A percentile compares a stretch with the other conserved stretches of the same genome.
These are phyloP conservation scores for Balaenoptera acutorostrata DNA, from an alignment of 2,113 vertebrate species.

Conservation along the genomic window DNA sequence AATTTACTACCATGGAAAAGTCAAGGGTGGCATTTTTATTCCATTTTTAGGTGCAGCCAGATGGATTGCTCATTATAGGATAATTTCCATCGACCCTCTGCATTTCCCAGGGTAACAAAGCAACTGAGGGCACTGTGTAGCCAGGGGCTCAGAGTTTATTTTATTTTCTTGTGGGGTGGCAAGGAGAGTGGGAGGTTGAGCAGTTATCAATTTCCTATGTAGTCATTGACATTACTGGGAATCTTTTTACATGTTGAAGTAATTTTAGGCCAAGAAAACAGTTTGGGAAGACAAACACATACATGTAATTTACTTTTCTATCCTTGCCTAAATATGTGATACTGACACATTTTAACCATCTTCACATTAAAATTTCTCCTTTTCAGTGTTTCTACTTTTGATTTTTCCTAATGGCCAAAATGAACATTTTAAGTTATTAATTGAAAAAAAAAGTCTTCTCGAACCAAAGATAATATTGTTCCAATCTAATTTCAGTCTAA, in stretches of 20 bases:
- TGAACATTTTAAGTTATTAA: not conserved
- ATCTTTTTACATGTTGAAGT: conserved; percentile 6
- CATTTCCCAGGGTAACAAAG: conserved; percentile 46
- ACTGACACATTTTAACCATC: not conserved
- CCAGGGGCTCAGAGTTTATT: conserved; percentile 15
- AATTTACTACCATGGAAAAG: conserved; percentile 72
- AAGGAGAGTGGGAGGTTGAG: not conserved
- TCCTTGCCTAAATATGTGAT: not conserved
- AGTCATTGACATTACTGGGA: not conserved
- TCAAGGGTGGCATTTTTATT: conserved; percentile 72
- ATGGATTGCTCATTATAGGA: conserved; percentile 71
- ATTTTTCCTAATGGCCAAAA: not conserved
- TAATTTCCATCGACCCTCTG: conserved; percentile 50
- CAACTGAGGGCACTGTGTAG: not conserved
- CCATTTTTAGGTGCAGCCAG: conserved; percentile 73
- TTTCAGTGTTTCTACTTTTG: not conserved
- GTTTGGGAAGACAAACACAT: not conserved
- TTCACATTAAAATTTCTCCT: not conserved
- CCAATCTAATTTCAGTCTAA: not conserved
- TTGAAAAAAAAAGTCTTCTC: not conserved
- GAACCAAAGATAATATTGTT: not conserved
- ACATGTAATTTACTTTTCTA: not conserved
- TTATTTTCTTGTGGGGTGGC: not conserved
- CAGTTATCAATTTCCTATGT: not conserved
- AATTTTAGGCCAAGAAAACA: conserved; percentile 17